Base-by-base conservation (phyloP, 2,888 invertebrate genomes). In the Heteromurus nitidus region DNA sequence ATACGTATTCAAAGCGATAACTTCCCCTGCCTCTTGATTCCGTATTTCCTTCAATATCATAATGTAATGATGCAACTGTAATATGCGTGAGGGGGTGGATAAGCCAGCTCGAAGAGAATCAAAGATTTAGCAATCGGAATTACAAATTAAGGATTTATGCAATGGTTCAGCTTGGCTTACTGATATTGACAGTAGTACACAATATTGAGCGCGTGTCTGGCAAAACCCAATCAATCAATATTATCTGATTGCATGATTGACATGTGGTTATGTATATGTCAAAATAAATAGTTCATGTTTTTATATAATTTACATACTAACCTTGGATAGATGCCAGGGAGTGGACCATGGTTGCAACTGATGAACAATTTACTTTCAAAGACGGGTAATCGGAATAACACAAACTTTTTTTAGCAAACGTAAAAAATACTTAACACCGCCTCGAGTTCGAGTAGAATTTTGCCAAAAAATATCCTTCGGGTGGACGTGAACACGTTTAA, bases 341-440 rank as follows among this genome's bases (percentile, higher is more conserved):
- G 9, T 73, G 31, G 28, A 73, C 73, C 73, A 73, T 73, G 62
- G 31, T 20, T 20, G 24, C 13, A 58, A 26, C 22, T 58, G 11
- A 22, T 20, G 50, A 16, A 50, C n/a, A n/a, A 36, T 36, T 13
- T 13, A 36, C 36, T 36, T 9, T 9, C 36, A 36, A 13, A 36
- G 7, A 36, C 36, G 13, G 13, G 7, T 36, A 5, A 5, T 36
- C 13, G 22, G 22, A 58, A 5, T 13, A 50, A 11, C 18, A 7
- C 18, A n/a, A 50, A n/a, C 50, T 50, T 50, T n/a, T 11, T 20
- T 22, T 22, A 22, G 22, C 24, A 22, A 9, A 11, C 9, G 7
- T 18, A 22, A 13, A 11, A 58, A 24, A 7, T 58, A 7, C 24
- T 24, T 58, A 20, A 18, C 13, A 58, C 13, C 22, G 3, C 13